Evolutionary conservation across 2,888 invertebrate species (phyloP).

Genomic region (Hetaerina titia): DNA sequence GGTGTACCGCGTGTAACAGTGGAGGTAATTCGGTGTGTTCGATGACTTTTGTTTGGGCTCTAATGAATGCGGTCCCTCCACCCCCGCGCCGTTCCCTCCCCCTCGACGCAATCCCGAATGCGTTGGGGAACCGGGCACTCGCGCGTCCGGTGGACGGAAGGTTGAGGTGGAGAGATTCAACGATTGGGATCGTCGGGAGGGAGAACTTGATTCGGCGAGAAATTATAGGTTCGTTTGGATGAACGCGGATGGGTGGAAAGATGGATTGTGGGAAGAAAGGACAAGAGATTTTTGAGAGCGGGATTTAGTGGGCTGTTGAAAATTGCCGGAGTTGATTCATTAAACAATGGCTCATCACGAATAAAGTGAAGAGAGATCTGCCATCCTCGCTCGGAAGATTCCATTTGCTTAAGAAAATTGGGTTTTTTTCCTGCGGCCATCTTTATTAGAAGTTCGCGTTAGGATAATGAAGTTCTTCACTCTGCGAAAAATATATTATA

Average conservation of each 20-base stretch:
- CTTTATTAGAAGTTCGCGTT: background rate
- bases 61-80: conserved; percentile 52
- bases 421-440: background rate
- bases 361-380: conserved; percentile 14
- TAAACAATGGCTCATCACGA: conserved; percentile 22
- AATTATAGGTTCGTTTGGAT: conserved; percentile 65
- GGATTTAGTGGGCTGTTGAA: background rate
- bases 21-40: conserved; percentile 62
- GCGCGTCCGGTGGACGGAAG: background rate
- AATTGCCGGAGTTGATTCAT: background rate
- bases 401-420: background rate
- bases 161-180: no score
- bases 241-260: background rate
- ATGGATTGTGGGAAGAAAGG: background rate
- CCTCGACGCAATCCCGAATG: background rate
- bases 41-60: conserved; percentile 67
- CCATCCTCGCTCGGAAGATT: background rate
- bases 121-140: background rate
- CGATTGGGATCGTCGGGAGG: conserved; percentile 36
- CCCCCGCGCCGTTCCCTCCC: background rate
- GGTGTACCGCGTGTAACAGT: background rate
- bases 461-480: background rate
- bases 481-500: no score
- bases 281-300: background rate
- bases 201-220: conserved; percentile 44